These are phyloP conservation scores for Nibea albiflora DNA, from an alignment of 2,113 vertebrate genomes.

Conservation along the genomic window DNA sequence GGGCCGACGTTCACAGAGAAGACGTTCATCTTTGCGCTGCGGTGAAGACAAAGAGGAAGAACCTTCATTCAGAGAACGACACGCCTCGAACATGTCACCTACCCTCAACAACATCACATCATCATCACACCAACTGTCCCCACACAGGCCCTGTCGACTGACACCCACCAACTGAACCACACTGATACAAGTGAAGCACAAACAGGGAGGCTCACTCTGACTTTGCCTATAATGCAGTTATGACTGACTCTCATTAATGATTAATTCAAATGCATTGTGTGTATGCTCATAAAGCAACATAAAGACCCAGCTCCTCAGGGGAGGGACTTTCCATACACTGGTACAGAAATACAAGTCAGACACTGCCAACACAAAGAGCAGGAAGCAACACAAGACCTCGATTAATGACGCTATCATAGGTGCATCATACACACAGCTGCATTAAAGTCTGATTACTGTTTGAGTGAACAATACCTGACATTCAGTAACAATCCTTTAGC, in stretches of 20 bases:
- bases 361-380: neutral
- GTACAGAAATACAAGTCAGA: neutral
- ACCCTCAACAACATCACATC: neutral
- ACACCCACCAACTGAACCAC: neutral
- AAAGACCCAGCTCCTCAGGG: neutral
- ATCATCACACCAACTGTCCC: neutral
- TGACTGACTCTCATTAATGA: neutral
- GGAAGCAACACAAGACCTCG: neutral
- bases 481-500: neutral
- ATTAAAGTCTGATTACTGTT: too few relatives aligned
- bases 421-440: neutral
- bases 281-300: neutral
- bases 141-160: neutral
- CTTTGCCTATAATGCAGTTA: neutral
- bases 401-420: neutral
- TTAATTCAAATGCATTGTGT: neutral
- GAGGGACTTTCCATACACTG: neutral
- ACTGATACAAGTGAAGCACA: neutral
- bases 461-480: neutral
- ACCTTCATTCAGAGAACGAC: neutral
- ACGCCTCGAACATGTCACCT: neutral
- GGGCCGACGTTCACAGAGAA: neutral
- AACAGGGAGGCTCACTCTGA: neutral
- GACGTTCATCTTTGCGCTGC: neutral
- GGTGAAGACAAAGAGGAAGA: neutral